phyloP scores from a whole-genome alignment of 2,797 vertebrate genomes.

The Channallabes apus region DNA sequence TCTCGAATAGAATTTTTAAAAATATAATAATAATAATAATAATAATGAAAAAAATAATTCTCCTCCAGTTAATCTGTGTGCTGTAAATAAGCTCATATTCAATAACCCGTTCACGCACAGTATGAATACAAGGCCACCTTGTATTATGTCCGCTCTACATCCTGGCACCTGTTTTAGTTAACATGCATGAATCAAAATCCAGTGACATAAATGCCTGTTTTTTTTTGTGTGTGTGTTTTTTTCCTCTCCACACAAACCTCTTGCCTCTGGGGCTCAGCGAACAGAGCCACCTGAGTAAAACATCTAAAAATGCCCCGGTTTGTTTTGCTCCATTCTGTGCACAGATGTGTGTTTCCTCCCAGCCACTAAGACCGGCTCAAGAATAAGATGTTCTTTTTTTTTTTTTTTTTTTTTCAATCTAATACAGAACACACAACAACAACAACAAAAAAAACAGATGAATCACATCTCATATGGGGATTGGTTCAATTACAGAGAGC shows the following conservation, averaged over 20 bases:
- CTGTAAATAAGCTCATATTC: slow-evolving; percentile 19
- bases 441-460: slow-evolving; percentile 2
- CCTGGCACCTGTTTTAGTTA: slow-evolving; percentile 18
- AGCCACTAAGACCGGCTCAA: slow-evolving; percentile 2
- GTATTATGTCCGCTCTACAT: slow-evolving; percentile 34
- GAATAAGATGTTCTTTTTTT: slow-evolving; percentile 19
- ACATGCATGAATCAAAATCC: slow-evolving; percentile 3
- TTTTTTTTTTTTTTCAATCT: background rate
- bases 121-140: background rate
- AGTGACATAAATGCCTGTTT: background rate
- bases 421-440: background rate
- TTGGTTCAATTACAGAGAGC: slow-evolving; percentile 29
- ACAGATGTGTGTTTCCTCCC: background rate
- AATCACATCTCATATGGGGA: slow-evolving; percentile 27
- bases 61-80: background rate
- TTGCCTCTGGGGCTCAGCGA: slow-evolving; percentile 1
- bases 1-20: no score
- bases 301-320: slow-evolving; percentile 23
- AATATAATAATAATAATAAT: background rate
- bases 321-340: slow-evolving; percentile 21
- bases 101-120: slow-evolving; percentile 31
- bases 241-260: background rate
- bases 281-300: slow-evolving; percentile 24
- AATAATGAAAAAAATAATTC: background rate
- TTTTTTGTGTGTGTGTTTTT: background rate